Percentiles rank a stretch among this genome's conserved stretches.
Evolutionary conservation across 1,140 invertebrate genomes (phyloP).

Genomic region (Drosophila ogumai): DNA sequence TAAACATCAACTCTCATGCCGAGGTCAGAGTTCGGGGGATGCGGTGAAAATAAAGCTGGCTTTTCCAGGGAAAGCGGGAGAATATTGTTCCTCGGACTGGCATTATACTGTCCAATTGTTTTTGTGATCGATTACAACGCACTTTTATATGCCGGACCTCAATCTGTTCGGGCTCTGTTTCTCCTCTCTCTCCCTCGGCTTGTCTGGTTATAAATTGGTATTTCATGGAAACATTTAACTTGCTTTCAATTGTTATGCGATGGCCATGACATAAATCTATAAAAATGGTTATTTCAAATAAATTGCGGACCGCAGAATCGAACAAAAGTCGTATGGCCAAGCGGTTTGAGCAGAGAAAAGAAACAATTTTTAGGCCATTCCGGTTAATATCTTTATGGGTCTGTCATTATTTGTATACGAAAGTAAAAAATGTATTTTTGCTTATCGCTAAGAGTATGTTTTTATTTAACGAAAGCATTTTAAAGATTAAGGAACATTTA

Average conservation of each 20-base stretch:
- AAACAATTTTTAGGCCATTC: constrained; percentile 29
- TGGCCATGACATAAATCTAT: constrained; percentile 67
- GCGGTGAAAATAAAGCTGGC: neutral
- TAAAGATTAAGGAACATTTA: neutral
- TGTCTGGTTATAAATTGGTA: constrained; percentile 67
- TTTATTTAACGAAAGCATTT: neutral
- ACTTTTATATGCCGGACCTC: constrained; percentile 65
- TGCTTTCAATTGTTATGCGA: constrained; percentile 61
- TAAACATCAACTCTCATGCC: constrained; percentile 41
- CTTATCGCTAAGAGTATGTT: neutral
- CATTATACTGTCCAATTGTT: constrained; percentile 70
- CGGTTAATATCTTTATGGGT: constrained; percentile 20
- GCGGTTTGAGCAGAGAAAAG: constrained; percentile 1
- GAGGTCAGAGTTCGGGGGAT: constrained; percentile 20
- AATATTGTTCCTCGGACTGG: constrained; percentile 25
- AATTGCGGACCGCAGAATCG: constrained; percentile 23
- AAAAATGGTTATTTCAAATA: constrained; percentile 45
- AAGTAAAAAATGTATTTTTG: neutral
- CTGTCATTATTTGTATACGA: constrained; percentile 1
- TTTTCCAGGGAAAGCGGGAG: neutral
- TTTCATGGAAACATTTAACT: constrained; percentile 56
- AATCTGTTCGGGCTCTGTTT: constrained; percentile 26
- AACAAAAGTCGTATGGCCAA: constrained; percentile 1
- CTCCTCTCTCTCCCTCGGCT: constrained; percentile 3
- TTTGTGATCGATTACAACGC: constrained; percentile 59